Evolutionary conservation across 2,113 vertebrate genomes (phyloP).

Genomic region (Petromus typicus): DNA sequence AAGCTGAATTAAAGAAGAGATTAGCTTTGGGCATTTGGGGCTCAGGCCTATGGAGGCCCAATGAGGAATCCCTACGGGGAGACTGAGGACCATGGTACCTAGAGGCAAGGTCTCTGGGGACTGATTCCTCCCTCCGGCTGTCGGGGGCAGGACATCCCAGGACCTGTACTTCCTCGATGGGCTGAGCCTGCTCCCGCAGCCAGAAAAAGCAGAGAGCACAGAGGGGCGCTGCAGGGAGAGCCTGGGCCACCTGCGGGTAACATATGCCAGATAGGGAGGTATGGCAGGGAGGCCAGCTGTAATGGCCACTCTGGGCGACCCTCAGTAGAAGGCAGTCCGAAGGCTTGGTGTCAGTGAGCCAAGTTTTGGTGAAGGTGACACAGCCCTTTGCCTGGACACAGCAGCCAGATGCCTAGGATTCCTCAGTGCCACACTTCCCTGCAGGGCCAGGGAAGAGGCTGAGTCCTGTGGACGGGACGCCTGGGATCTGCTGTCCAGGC

Average conservation of each 20-base stretch:
- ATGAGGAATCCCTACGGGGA: too few species aligned
- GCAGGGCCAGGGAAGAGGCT: not conserved
- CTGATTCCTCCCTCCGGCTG: not conserved
- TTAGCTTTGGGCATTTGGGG: not conserved
- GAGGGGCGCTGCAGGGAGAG: not conserved
- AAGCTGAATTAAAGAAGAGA: fast-evolving
- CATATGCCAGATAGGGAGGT: fast-evolving
- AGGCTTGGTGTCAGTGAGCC: not conserved
- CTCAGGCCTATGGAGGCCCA: not conserved
- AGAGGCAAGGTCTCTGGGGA: fast-evolving
- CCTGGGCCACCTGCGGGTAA: not conserved
- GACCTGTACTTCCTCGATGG: fast-evolving
- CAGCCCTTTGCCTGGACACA: not conserved
- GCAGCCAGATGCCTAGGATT: too few species aligned
- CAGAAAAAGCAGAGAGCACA: not conserved
- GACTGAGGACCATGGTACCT: not conserved
- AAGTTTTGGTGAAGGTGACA: not conserved
- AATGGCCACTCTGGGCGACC: not conserved
- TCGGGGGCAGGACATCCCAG: not conserved
- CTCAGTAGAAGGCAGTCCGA: not conserved
- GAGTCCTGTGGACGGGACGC: not conserved
- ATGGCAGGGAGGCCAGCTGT: not conserved
- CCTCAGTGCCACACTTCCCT: fast-evolving
- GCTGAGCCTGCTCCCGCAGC: not conserved
- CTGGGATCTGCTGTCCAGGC: fast-evolving